Evolutionary conservation across 2,888 invertebrate species (phyloP).

Genomic region (Brachypalpus laphriformis): DNA sequence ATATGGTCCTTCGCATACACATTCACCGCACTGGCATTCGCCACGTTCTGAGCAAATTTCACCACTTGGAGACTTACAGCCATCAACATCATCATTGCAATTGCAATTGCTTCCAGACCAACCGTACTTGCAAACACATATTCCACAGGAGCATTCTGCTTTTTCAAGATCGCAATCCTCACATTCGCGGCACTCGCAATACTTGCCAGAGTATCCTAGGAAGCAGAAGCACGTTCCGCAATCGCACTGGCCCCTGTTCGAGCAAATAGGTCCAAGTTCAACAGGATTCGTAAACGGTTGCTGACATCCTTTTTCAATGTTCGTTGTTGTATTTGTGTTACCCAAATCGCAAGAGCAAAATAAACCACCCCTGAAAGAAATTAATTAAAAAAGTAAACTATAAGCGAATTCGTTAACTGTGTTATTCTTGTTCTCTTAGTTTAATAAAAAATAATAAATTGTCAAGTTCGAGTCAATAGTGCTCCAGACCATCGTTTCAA

Average conservation of each 20-base stretch:
- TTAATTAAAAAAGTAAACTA: not conserved
- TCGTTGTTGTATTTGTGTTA: slow-evolving; percentile 78
- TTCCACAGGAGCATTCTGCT: slow-evolving; percentile 90
- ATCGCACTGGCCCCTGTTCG: slow-evolving; percentile 89
- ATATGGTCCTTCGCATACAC: slow-evolving; percentile 78
- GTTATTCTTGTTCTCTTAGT: too few species aligned
- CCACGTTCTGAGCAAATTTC: slow-evolving; percentile 89
- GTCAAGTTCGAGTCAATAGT: too few species aligned
- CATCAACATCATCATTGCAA: slow-evolving; percentile 83
- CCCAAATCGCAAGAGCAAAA: slow-evolving; percentile 78
- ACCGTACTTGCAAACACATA: slow-evolving; percentile 87
- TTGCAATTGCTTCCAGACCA: slow-evolving; percentile 86
- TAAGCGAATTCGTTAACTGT: too few species aligned
- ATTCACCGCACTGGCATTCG: slow-evolving; percentile 88
- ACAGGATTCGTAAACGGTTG: slow-evolving; percentile 76
- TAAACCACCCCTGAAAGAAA: slow-evolving; percentile 77
- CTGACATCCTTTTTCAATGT: slow-evolving; percentile 80
- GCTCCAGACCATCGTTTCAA: too few species aligned
- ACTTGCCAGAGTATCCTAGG: slow-evolving; percentile 84
- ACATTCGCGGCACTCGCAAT: slow-evolving; percentile 86
- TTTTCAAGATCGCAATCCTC: slow-evolving; percentile 86
- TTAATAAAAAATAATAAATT: too few species aligned
- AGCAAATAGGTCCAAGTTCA: slow-evolving; percentile 84
- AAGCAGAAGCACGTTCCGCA: slow-evolving; percentile 91
- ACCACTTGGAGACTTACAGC: slow-evolving; percentile 84